Conservation (phyloP, 2,888 invertebrate genomes). For the Cecidostiba fungosa region DNA sequence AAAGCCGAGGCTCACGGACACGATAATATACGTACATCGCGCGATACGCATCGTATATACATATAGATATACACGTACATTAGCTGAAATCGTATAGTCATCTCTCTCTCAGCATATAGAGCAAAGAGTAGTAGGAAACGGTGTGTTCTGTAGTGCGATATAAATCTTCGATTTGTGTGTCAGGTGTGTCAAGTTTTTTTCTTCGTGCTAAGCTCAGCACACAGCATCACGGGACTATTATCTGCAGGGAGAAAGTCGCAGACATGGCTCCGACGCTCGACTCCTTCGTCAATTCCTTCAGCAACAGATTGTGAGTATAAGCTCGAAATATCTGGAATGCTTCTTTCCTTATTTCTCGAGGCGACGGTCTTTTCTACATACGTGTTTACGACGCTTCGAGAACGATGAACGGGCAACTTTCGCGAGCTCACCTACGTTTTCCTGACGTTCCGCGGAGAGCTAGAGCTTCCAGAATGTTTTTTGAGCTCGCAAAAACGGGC, state of each 20-base stretch:
- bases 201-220: neutral
- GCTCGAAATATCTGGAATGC: neutral
- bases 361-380: neutral
- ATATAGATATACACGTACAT: neutral
- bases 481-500: neutral
- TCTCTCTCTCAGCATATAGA: too few species aligned
- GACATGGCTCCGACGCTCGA: constrained; percentile 84
- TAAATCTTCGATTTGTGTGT: neutral
- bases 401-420: constrained; percentile 64
- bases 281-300: constrained; percentile 86
- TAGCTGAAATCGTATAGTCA: neutral
- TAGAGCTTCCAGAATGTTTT: constrained; percentile 1
- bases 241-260: constrained; percentile 56
- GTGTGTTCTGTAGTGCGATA: neutral
- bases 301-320: constrained; percentile 86
- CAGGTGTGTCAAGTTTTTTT: neutral
- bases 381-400: constrained; percentile 42
- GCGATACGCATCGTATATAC: neutral
- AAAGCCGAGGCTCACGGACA: constrained; percentile 21
- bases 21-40: neutral
- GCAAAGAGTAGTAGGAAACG: too few species aligned
- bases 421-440: neutral
- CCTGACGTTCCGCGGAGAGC: neutral
- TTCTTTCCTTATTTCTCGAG: neutral
- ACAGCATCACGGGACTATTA: constrained; percentile 57